A percentile compares a stretch with the other conserved stretches of the same genome.
These are phyloP conservation scores for Drosophila testacea DNA, from an alignment of 2,888 invertebrate genomes.

Conservation along the genomic window DNA sequence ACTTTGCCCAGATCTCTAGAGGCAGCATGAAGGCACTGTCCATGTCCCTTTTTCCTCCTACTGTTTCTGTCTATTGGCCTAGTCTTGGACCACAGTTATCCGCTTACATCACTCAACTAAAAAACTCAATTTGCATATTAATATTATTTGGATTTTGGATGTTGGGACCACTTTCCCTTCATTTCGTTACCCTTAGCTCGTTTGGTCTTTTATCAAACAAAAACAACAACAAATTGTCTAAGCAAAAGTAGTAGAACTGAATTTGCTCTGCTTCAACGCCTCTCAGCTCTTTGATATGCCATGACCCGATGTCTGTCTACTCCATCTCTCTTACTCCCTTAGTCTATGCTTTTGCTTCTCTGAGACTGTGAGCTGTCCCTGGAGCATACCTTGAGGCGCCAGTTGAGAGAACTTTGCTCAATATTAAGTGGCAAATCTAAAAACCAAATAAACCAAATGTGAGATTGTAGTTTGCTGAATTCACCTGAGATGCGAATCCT, in stretches of 20 bases:
- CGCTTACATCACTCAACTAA: constrained; percentile 84
- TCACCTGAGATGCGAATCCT: constrained; percentile 31
- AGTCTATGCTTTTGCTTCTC: not conserved
- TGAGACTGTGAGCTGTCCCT: constrained; percentile 39
- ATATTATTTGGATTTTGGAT: constrained; percentile 78
- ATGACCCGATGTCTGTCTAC: constrained; percentile 6
- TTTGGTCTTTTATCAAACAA: constrained; percentile 64
- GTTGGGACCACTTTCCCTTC: constrained; percentile 19
- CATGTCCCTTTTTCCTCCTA: constrained; percentile 1
- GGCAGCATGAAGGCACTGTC: constrained; percentile 41
- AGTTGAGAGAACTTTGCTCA: constrained; percentile 35
- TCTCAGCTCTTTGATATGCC: constrained; percentile 72
- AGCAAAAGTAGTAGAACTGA: constrained; percentile 80
- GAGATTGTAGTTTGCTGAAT: constrained; percentile 3
- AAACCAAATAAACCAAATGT: constrained; percentile 31
- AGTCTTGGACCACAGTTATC: constrained; percentile 65
- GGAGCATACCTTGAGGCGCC: constrained; percentile 48
- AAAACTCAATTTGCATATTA: constrained; percentile 85
- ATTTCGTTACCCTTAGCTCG: constrained; percentile 32
- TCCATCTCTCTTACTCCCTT: not conserved
- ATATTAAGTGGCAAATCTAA: constrained; percentile 33
- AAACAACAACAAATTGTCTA: constrained; percentile 39
- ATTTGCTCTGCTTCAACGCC: constrained; percentile 79
- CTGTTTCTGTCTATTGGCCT: not conserved
- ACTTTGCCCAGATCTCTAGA: constrained; percentile 52